A percentile compares a stretch with the other conserved stretches of the same genome.
Evolutionary conservation across 1,140 invertebrate genomes (phyloP).

Genomic region (Trichonephila clavata): DNA sequence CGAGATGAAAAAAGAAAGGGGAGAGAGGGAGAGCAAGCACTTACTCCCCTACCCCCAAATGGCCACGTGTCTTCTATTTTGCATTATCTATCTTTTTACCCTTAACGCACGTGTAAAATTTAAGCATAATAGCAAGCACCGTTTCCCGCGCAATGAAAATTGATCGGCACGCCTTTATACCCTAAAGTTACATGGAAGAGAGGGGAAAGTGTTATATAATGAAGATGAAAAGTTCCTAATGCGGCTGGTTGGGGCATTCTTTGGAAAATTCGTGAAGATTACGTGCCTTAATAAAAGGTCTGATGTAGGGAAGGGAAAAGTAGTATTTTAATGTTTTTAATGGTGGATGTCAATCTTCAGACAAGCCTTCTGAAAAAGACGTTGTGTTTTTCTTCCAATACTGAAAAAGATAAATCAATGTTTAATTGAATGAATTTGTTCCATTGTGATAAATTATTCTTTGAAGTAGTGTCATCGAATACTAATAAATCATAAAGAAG

Average conservation of each 20-base stretch:
- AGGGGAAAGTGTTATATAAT: slow-evolving; percentile 55
- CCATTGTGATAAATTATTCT: too few relatives aligned
- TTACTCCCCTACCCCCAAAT: neutral
- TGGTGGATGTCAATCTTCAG: slow-evolving; percentile 39
- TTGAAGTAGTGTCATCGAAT: too few relatives aligned
- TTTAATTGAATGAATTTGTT: too few relatives aligned
- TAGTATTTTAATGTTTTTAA: slow-evolving; percentile 68
- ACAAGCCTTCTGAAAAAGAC: neutral
- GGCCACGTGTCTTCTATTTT: slow-evolving; percentile 25
- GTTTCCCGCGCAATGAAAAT: slow-evolving; percentile 61
- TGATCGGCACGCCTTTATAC: slow-evolving; percentile 46
- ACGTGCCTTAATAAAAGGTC: slow-evolving; percentile 52
- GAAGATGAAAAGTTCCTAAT: slow-evolving; percentile 71
- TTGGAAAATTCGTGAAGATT: slow-evolving; percentile 55
- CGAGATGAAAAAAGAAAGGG: neutral
- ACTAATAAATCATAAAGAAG: too few relatives aligned
- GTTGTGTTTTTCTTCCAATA: neutral
- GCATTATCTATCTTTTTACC: slow-evolving; percentile 60
- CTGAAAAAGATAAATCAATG: neutral
- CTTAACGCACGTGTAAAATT: slow-evolving; percentile 32
- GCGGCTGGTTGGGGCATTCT: neutral
- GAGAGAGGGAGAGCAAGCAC: neutral
- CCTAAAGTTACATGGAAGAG: slow-evolving; percentile 23
- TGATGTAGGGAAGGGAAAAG: neutral
- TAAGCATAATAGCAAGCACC: slow-evolving; percentile 44